Conservation (phyloP, 2,888 invertebrate species). For the Coenonympha arcania region DNA sequence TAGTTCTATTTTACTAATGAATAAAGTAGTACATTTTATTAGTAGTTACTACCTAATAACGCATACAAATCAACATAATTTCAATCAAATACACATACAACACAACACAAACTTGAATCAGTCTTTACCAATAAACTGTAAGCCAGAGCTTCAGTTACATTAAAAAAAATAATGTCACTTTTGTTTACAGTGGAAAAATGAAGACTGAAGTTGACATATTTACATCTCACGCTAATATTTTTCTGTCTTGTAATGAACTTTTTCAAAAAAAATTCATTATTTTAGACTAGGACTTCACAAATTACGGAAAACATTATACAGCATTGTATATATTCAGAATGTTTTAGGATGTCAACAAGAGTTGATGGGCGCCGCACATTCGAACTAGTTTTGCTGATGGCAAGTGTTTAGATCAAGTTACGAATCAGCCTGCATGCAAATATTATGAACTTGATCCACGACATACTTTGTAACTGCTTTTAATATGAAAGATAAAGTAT, state of each 20-base stretch:
- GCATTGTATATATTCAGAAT: no score
- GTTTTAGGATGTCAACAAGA: conserved; percentile 26
- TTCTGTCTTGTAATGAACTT: conserved; percentile 3
- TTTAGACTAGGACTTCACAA: conserved; percentile 19
- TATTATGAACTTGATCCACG: conserved; percentile 26
- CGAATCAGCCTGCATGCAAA: conserved; percentile 31
- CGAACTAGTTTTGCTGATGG: conserved; percentile 22
- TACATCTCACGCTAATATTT: not conserved
- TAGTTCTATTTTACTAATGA: no score
- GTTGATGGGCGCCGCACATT: conserved; percentile 31
- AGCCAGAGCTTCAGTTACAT: not conserved
- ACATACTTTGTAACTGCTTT: not conserved
- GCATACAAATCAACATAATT: no score
- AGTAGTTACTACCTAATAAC: no score
- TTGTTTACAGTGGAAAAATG: conserved; percentile 23
- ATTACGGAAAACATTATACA: conserved; percentile 20
- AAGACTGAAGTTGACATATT: conserved; percentile 11
- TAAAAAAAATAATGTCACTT: conserved; percentile 21
- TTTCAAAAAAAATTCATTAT: conserved; percentile 15
- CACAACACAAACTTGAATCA: no score
- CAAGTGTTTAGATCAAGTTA: conserved; percentile 36
- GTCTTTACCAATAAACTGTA: not conserved
- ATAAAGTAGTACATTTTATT: no score
- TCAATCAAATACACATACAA: no score
- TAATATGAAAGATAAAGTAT: not conserved